Evolutionary conservation across 2,113 vertebrate genomes (phyloP).

Genomic region (Nannobrachium achirus): DNA sequence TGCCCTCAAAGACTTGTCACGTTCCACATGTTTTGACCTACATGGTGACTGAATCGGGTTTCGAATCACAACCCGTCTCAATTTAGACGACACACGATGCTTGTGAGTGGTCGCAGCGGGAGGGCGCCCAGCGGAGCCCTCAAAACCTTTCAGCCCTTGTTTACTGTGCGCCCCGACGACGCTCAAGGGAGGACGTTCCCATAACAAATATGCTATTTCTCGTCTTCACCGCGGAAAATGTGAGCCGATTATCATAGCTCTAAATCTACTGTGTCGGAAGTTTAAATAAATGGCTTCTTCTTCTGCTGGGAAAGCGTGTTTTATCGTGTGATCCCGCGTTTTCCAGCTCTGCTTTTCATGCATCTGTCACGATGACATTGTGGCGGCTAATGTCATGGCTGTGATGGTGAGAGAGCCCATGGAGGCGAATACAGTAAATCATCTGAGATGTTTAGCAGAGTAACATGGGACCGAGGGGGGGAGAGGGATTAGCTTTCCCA

Average conservation of each 20-base stretch:
- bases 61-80: constrained; percentile 29
- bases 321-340: constrained; percentile 33
- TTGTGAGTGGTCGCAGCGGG: constrained; percentile 31
- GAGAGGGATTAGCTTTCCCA: constrained; percentile 60
- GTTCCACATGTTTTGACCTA: constrained; percentile 61
- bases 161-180: constrained; percentile 37
- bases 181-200: constrained; percentile 8
- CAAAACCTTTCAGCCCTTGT: constrained; percentile 39
- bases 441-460: constrained; percentile 22
- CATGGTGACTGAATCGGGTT: constrained; percentile 51
- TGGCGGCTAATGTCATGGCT: constrained; percentile 17
- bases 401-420: constrained; percentile 15
- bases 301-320: constrained; percentile 30
- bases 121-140: neutral
- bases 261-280: constrained; percentile 44
- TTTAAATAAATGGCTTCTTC: constrained; percentile 33
- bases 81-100: constrained; percentile 3
- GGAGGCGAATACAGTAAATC: constrained; percentile 58
- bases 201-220: constrained; percentile 39
- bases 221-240: constrained; percentile 16
- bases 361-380: constrained; percentile 49
- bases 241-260: constrained; percentile 31
- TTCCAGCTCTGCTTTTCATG: constrained; percentile 25
- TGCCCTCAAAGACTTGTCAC: constrained; percentile 27
- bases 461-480: constrained; percentile 14